Percentiles rank a stretch among this genome's conserved stretches.
These are phyloP conservation scores for Listrodromus nycthemerus DNA, from an alignment of 2,888 invertebrate species.

Conservation along the genomic window DNA sequence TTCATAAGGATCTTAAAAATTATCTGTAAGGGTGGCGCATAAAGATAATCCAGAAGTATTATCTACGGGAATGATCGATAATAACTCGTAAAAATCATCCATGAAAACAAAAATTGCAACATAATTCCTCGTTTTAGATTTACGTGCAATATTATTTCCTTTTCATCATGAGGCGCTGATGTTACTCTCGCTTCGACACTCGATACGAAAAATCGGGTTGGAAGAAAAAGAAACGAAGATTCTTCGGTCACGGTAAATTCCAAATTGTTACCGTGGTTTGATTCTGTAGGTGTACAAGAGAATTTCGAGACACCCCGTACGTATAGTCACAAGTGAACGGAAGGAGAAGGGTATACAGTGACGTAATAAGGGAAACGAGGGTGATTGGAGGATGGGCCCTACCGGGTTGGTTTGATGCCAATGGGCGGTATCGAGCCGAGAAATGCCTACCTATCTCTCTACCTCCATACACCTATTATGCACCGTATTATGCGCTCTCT, in stretches of 20 bases:
- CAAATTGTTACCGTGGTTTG: background rate
- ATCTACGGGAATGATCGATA: too few relatives aligned
- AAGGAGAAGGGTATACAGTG: constrained; percentile 74
- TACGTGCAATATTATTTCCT: too few relatives aligned
- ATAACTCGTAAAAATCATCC: too few relatives aligned
- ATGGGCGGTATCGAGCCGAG: constrained; percentile 74
- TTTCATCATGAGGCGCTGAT: too few relatives aligned
- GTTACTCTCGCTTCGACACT: too few relatives aligned
- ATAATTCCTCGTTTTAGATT: too few relatives aligned
- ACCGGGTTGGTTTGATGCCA: constrained; percentile 78
- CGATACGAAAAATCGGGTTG: background rate
- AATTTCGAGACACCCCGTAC: constrained; percentile 9
- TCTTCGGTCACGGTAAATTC: background rate
- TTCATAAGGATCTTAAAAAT: too few relatives aligned
- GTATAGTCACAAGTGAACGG: constrained; percentile 24
- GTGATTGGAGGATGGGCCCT: constrained; percentile 49
- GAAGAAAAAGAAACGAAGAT: background rate
- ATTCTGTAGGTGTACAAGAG: background rate
- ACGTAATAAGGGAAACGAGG: constrained; percentile 71
- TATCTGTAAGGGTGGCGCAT: too few relatives aligned
- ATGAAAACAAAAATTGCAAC: too few relatives aligned
- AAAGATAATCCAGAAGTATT: too few relatives aligned
- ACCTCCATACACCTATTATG: constrained; percentile 52
- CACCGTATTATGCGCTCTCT: constrained; percentile 44
- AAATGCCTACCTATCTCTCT: constrained; percentile 55